Percentiles rank a stretch among this genome's conserved stretches.
These are phyloP conservation scores for Malthinus seriepunctatus DNA, from an alignment of 2,888 invertebrate species.

Conservation along the genomic window DNA sequence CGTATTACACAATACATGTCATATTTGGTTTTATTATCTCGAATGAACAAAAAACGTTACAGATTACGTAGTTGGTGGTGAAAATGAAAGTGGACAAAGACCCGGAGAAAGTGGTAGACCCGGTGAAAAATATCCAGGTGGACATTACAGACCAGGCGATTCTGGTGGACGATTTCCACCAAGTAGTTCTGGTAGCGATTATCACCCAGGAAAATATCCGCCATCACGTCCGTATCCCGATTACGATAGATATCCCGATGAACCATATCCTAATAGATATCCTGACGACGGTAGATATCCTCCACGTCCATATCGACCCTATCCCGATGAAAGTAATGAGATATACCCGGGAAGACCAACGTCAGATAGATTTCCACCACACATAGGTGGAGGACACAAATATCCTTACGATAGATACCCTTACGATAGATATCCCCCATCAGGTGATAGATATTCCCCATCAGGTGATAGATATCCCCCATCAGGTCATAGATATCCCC, in stretches of 20 bases:
- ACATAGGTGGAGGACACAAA: constrained; percentile 51
- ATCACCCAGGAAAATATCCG: constrained; percentile 49
- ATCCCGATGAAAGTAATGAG: constrained; percentile 13
- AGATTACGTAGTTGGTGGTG: constrained; percentile 54
- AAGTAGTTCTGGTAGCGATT: constrained; percentile 41
- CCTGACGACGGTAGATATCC: constrained; percentile 23
- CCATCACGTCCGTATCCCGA: constrained; percentile 5
- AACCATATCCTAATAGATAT: constrained; percentile 12
- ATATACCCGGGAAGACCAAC: constrained; percentile 21
- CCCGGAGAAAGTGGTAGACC: constrained; percentile 33
- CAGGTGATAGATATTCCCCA: constrained; percentile 61
- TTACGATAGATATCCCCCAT: constrained; percentile 47
- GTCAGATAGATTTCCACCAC: constrained; percentile 52
- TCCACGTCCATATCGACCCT: constrained; percentile 14
- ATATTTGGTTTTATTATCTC: constrained; percentile 10
- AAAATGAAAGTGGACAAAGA: constrained; percentile 34
- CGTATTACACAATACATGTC: constrained; percentile 53
- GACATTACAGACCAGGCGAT: constrained; percentile 33
- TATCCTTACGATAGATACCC: constrained; percentile 11
- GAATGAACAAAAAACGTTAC: constrained; percentile 34
- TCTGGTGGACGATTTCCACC: constrained; percentile 19
- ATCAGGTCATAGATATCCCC: constrained; percentile 18
- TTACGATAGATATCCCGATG: constrained; percentile 38
- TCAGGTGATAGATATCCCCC: constrained; percentile 50
- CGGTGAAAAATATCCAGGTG: constrained; percentile 51